Evolutionary conservation across 2,113 vertebrate species (phyloP).

Genomic region (Lethenteron reissneri): DNA sequence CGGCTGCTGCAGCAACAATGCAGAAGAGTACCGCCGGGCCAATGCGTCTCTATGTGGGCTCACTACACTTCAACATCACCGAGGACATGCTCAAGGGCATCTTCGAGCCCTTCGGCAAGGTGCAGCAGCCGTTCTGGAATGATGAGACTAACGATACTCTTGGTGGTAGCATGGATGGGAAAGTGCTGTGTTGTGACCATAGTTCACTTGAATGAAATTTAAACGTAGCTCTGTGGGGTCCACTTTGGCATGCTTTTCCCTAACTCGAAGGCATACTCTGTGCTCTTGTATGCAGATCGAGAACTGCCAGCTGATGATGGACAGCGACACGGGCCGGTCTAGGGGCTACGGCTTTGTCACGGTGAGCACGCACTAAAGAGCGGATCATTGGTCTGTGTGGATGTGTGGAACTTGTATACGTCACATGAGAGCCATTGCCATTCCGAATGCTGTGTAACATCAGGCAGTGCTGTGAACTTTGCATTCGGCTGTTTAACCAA

Average conservation of each 20-base stretch:
- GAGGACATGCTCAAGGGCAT: constrained; percentile 26
- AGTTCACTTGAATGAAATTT: too few species aligned
- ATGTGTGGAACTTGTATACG: too few species aligned
- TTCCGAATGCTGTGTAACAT: too few species aligned
- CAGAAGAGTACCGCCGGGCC: constrained; percentile 20
- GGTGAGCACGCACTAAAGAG: constrained; percentile 12
- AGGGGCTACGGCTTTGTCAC: constrained; percentile 25
- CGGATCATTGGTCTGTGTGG: too few species aligned
- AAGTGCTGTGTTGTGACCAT: too few species aligned
- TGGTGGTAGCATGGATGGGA: too few species aligned
- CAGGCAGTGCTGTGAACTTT: too few species aligned
- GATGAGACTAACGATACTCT: too few species aligned
- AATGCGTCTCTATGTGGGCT: constrained; percentile 20
- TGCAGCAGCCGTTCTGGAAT: constrained; percentile 6
- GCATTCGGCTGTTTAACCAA: too few species aligned
- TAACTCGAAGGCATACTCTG: neutral
- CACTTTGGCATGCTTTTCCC: too few species aligned
- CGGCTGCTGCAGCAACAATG: constrained; percentile 15
- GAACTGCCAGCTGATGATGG: constrained; percentile 21
- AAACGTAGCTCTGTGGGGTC: too few species aligned
- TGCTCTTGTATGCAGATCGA: constrained; percentile 16
- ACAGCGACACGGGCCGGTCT: constrained; percentile 22
- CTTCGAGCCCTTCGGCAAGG: constrained; percentile 27
- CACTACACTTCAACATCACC: constrained; percentile 22
- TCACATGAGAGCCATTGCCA: too few species aligned